phyloP scores from a whole-genome alignment of 2,797 vertebrate species.

The Myripristis murdjan region DNA sequence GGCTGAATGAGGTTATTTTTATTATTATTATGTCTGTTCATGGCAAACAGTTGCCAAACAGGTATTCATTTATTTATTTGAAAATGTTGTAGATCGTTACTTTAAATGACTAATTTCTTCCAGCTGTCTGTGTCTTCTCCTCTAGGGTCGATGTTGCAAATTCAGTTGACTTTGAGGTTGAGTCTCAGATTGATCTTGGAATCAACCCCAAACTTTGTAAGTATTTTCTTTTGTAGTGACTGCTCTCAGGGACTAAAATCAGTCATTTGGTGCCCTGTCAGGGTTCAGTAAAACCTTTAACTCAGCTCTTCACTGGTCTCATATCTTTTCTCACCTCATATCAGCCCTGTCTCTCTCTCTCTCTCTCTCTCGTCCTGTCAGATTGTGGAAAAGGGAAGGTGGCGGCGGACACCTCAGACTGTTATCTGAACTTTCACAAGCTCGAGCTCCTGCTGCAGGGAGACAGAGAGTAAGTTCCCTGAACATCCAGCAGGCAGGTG shows the following conservation, averaged over 20 bases:
- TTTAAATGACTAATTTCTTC: too few species aligned
- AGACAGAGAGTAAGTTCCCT: constrained; percentile 86
- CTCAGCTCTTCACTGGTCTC: background rate
- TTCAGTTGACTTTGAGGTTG: constrained; percentile 89
- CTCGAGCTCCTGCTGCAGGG: constrained; percentile 88
- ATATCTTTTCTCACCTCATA: background rate
- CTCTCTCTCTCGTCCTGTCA: constrained; percentile 58
- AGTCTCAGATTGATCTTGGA: constrained; percentile 89
- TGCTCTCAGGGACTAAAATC: too few species aligned
- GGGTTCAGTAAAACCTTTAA: too few species aligned
- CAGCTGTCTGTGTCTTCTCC: constrained; percentile 19
- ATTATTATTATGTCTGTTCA: too few species aligned
- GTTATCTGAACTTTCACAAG: constrained; percentile 89
- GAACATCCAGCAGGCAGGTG: too few species aligned
- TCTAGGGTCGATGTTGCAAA: constrained; percentile 83
- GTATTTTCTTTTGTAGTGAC: constrained; percentile 52
- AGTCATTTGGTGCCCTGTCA: too few species aligned
- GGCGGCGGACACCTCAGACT: constrained; percentile 85
- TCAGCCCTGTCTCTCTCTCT: background rate
- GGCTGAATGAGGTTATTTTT: too few species aligned
- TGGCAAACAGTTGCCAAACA: too few species aligned
- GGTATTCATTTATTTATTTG: too few species aligned
- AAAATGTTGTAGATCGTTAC: too few species aligned
- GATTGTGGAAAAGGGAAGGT: constrained; percentile 85
- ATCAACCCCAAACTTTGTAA: constrained; percentile 88